Conservation (phyloP, 2,888 invertebrate species). For the Nasonovia ribisnigri region DNA sequence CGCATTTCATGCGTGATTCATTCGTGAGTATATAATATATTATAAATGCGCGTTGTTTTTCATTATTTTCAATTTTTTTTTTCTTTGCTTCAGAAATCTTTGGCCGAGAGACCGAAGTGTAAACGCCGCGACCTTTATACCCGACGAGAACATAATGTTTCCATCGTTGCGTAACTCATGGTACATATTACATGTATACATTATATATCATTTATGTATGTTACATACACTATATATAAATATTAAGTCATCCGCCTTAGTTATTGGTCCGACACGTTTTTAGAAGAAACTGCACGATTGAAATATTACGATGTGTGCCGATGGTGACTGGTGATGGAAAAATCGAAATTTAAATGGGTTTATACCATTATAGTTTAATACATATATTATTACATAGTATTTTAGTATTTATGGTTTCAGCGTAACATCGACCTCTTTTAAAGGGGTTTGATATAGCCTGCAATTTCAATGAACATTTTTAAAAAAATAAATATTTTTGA, state of each 20-base stretch:
- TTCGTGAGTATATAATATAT: not conserved
- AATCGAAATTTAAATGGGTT: no score
- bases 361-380: no score
- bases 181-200: not conserved
- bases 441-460: not conserved
- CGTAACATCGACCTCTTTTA: not conserved
- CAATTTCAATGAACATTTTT: not conserved
- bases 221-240: no score
- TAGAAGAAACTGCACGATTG: not conserved
- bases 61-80: not conserved
- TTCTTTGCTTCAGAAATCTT: not conserved
- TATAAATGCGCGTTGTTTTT: not conserved
- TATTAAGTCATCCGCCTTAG: not conserved
- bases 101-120: not conserved
- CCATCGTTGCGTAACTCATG: not conserved
- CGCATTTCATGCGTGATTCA: not conserved
- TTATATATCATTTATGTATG: no score
- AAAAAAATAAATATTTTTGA: not conserved
- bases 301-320: not conserved
- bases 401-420: not conserved
- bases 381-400: no score
- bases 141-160: not conserved
- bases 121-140: not conserved
- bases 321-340: no score
- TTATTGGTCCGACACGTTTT: slow-evolving; percentile 6